Base-by-base conservation (phyloP, 1,140 invertebrate species). In the Neodiprion fabricii region DNA sequence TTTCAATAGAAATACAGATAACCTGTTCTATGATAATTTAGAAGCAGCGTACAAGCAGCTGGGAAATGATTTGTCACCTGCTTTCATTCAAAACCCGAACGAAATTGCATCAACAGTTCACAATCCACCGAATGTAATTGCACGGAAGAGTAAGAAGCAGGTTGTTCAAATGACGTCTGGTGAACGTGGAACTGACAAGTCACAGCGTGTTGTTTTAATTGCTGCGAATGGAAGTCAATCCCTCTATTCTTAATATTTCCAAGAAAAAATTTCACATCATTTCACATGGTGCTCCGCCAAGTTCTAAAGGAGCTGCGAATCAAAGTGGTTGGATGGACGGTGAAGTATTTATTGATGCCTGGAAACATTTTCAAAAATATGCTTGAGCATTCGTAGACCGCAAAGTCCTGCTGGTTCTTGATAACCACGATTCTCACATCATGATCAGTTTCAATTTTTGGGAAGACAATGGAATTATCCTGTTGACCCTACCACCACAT, bases 251-350 rank as follows among this genome's bases (percentile, higher is more conserved):
- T 85, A 76, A 70, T 87, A 17, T 88, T 87, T 71, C 84, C 86
- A 9, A 61, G 86, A 21, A 76, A 79, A 48, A 78, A 84, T 71
- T 85, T 77, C 70, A 79, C 82, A 48, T 71, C 73, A 7, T n/a
- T n/a, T n/a, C n/a, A n/a, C 17, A 21, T 21, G 17, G 17, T 21
- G 17, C 17, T 21, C 17, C 17, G 17, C 17, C 81, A 9, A 89
- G 89, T 74, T 83, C 82, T 70, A 74, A 85, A 50, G 89, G 86
- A 66, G 79, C 78, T 48, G 85, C 87, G 7, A 83, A 85, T 78
- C 78, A 48, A 73, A 86, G 79, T 78, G 90, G 89, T 5, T 90
- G 89, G 88, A 90, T 90, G 84, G 88, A 78, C n/a, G 78, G 75
- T 17, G 75, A 80, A 14, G 76, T 85, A 75, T 91, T 90, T 84